Percentiles rank a stretch among this genome's conserved stretches.
phyloP scores from a whole-genome alignment of 2,113 vertebrate species.

The Eira barbara region DNA sequence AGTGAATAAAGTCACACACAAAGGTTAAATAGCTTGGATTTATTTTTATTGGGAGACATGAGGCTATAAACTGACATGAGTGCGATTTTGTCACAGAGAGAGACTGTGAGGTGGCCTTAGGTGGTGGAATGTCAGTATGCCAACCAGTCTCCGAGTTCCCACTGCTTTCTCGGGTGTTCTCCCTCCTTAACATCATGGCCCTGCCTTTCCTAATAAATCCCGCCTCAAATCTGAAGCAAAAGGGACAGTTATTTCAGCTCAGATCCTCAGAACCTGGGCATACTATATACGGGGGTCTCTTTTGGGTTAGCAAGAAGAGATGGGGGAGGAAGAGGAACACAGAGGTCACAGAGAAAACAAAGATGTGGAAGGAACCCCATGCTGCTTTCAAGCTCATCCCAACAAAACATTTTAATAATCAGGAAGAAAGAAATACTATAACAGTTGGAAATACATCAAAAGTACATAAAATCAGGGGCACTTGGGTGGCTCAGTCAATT shows the following conservation, averaged over 20 bases:
- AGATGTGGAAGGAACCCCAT: background rate
- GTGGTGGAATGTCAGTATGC: background rate
- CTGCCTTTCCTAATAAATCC: background rate
- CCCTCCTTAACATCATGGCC: background rate
- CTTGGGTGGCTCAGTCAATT: background rate
- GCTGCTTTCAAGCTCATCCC: background rate
- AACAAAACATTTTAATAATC: background rate
- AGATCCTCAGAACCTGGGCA: background rate
- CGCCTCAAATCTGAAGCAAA: background rate
- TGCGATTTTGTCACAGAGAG: background rate
- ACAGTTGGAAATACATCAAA: background rate
- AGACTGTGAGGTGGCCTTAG: background rate
- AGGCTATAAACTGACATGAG: conserved; percentile 55
- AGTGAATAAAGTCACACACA: background rate
- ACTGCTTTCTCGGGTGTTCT: background rate
- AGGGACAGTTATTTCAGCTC: background rate
- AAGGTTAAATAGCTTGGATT: conserved; percentile 48
- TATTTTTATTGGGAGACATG: conserved; percentile 36
- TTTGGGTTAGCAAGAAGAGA: background rate
- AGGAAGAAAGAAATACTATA: background rate
- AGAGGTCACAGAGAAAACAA: background rate
- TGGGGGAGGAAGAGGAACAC: background rate
- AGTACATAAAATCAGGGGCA: background rate
- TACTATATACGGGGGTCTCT: background rate
- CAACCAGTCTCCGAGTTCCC: background rate